These are phyloP conservation scores for Myopa testacea DNA, from an alignment of 2,888 invertebrate species.

Conservation along the genomic window DNA sequence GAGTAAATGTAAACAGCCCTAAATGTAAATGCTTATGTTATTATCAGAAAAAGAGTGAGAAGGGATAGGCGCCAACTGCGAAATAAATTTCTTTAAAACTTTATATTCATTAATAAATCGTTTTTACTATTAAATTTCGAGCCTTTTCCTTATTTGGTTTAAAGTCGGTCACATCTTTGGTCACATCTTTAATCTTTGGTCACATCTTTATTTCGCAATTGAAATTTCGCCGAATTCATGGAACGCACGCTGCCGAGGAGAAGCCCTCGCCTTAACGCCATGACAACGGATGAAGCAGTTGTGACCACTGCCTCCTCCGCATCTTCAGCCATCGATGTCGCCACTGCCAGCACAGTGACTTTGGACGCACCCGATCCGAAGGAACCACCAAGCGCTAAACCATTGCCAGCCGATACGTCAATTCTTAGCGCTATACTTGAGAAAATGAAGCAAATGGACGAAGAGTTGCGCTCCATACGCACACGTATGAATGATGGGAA, in stretches of 20 bases:
- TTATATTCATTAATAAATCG: too few relatives aligned
- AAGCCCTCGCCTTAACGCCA: background rate
- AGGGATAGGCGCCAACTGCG: too few relatives aligned
- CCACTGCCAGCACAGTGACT: background rate
- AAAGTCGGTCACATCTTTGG: too few relatives aligned
- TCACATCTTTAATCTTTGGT: background rate
- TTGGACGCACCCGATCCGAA: background rate
- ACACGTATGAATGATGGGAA: background rate
- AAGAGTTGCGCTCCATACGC: background rate
- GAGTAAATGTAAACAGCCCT: too few relatives aligned
- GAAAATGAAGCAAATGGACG: slow-evolving; percentile 1
- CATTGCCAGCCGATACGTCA: background rate
- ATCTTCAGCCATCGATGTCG: background rate
- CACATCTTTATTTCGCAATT: background rate
- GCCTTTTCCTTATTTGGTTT: too few relatives aligned
- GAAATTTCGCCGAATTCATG: slow-evolving; percentile 5
- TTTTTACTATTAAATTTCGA: too few relatives aligned
- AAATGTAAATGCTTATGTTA: too few relatives aligned
- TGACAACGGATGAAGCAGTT: background rate
- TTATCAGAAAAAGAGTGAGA: too few relatives aligned
- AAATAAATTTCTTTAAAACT: too few relatives aligned
- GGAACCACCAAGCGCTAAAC: background rate
- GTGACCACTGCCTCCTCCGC: background rate
- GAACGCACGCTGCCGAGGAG: background rate
- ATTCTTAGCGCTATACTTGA: background rate